Evolutionary conservation across 2,797 vertebrate species (phyloP).

Genomic region (Benthosema pterotum): DNA sequence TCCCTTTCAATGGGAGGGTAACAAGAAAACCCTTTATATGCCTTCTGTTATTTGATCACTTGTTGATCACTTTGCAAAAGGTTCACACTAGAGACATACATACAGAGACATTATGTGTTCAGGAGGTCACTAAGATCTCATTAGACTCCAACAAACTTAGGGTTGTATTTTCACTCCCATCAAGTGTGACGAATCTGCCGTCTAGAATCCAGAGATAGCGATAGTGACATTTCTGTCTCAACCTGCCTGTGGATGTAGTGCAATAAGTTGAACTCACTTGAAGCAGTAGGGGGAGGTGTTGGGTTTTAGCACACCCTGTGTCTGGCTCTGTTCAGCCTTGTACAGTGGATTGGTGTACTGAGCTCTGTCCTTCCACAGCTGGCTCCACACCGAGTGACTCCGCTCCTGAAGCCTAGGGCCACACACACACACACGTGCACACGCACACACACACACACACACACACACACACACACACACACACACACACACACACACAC

Average conservation of each 20-base stretch:
- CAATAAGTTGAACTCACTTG: slow-evolving; percentile 87
- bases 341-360: slow-evolving; percentile 91
- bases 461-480: not conserved
- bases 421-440: not conserved
- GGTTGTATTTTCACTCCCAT: too few species aligned
- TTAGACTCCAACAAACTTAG: too few species aligned
- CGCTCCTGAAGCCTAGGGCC: slow-evolving; percentile 84
- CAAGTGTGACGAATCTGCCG: too few species aligned
- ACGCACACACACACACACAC: slow-evolving; percentile 1
- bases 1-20: too few species aligned
- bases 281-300: slow-evolving; percentile 90
- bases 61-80: too few species aligned
- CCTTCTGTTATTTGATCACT: too few species aligned
- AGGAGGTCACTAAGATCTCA: too few species aligned
- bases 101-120: too few species aligned
- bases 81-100: too few species aligned
- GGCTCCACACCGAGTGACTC: slow-evolving; percentile 90
- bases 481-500: slow-evolving; percentile 17
- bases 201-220: too few species aligned
- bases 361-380: slow-evolving; percentile 87
- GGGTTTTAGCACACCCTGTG: slow-evolving; percentile 82
- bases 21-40: too few species aligned
- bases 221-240: too few species aligned
- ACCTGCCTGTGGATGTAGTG: slow-evolving; percentile 6
- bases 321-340: slow-evolving; percentile 84